A percentile compares a stretch with the other conserved stretches of the same genome.
phyloP scores from a whole-genome alignment of 1,140 invertebrate genomes.

The Muscidifurax raptorellus region DNA sequence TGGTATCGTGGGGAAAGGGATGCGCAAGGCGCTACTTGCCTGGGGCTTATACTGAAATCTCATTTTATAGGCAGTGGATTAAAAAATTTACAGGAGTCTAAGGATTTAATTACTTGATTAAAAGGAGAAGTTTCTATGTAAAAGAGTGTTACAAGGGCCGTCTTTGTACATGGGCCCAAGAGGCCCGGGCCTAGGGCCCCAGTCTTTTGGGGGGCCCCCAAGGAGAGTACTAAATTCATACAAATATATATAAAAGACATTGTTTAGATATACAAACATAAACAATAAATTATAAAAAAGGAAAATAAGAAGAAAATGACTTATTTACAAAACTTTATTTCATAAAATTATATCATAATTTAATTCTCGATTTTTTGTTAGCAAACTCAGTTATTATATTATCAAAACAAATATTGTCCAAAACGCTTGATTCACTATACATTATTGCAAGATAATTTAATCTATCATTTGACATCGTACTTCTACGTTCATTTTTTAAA shows the following conservation, averaged over 20 bases:
- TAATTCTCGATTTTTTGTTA: not conserved
- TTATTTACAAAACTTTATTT: not conserved
- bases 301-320: not conserved
- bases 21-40: constrained; percentile 74
- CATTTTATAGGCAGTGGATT: constrained; percentile 70
- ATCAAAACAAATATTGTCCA: not conserved
- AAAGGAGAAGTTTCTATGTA: too few relatives aligned
- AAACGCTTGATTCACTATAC: not conserved
- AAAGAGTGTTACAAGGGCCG: too few relatives aligned
- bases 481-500: not conserved
- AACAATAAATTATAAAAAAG: not conserved
- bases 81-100: not conserved
- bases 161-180: not conserved
- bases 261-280: not conserved
- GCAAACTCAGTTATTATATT: constrained; percentile 1
- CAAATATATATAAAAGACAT: not conserved
- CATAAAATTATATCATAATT: not conserved
- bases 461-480: not conserved
- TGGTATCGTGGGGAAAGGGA: constrained; percentile 78
- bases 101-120: not conserved
- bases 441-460: not conserved
- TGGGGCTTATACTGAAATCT: constrained; percentile 75
- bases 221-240: not conserved
- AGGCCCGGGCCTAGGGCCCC: constrained; percentile 5
- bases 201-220: too few relatives aligned